Conservation (phyloP, 2,888 invertebrate genomes). For the Therioaphis trifolii region DNA sequence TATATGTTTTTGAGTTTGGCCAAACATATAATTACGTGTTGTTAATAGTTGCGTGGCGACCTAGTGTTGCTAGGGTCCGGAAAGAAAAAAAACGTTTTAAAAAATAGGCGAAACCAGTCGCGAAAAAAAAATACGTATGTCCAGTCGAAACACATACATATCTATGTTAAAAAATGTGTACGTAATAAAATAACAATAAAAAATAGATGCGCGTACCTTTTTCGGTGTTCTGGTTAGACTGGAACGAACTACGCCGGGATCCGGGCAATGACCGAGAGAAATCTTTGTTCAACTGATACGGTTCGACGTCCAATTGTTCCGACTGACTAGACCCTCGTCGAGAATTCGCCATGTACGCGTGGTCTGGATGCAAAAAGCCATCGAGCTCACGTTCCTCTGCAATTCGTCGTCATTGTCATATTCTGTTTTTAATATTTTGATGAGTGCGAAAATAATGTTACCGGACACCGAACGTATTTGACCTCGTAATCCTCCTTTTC, state of each 20-base stretch:
- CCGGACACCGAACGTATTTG: constrained; percentile 81
- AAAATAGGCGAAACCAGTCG: no score
- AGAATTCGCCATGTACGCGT: constrained; percentile 82
- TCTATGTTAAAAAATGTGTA: no score
- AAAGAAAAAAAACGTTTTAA: no score
- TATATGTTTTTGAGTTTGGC: no score
- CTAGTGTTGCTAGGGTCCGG: no score
- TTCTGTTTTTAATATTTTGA: not conserved
- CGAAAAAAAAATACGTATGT: no score
- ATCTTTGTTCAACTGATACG: constrained; percentile 84
- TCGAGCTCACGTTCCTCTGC: constrained; percentile 56
- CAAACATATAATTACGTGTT: no score
- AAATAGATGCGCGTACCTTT: constrained; percentile 64
- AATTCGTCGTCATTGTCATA: not conserved
- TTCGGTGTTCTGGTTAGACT: constrained; percentile 70
- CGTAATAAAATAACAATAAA: no score
- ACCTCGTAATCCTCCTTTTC: constrained; percentile 76
- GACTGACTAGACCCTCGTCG: constrained; percentile 90
- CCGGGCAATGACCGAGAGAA: constrained; percentile 88
- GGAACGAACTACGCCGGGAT: constrained; percentile 85
- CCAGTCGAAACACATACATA: no score
- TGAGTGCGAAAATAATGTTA: constrained; percentile 66
- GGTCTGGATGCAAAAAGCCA: constrained; percentile 85
- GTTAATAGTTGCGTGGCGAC: no score
- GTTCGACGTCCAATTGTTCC: constrained; percentile 84